Evolutionary conservation across 2,888 invertebrate genomes (phyloP).

Genomic region (Agrotis ipsilon): DNA sequence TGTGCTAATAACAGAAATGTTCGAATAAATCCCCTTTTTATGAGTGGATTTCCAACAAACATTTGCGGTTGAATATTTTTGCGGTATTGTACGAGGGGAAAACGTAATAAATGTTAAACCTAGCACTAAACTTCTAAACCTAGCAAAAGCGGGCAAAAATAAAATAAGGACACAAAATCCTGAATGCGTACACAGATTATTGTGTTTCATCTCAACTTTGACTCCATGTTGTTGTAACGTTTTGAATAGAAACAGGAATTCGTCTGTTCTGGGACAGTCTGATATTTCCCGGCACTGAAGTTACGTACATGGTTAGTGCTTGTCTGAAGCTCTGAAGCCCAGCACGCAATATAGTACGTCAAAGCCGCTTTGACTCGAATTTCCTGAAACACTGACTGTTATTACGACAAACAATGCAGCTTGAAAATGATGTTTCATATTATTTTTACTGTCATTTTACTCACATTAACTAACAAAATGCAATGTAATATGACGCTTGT

Average conservation of each 20-base stretch:
- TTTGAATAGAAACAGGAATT: slow-evolving; percentile 50
- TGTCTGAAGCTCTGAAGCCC: slow-evolving; percentile 4
- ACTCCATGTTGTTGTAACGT: slow-evolving; percentile 36
- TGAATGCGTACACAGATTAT: slow-evolving; percentile 29
- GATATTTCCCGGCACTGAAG: slow-evolving; percentile 31
- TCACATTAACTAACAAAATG: not conserved
- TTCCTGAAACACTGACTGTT: slow-evolving; percentile 6
- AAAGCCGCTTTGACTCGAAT: slow-evolving; percentile 32
- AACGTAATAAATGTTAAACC: slow-evolving; percentile 22
- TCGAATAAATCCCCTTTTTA: slow-evolving; percentile 29
- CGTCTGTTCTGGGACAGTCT: slow-evolving; percentile 23
- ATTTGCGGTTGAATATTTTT: slow-evolving; percentile 31
- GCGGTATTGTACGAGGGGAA: slow-evolving; percentile 14
- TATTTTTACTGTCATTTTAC: not conserved
- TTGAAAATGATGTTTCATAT: not conserved
- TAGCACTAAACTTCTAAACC: slow-evolving; percentile 9
- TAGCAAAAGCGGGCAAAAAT: slow-evolving; percentile 31
- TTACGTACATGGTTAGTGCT: slow-evolving; percentile 13
- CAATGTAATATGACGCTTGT: too few species aligned
- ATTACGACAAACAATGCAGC: not conserved
- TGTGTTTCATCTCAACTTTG: slow-evolving; percentile 49
- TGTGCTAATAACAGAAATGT: slow-evolving; percentile 46
- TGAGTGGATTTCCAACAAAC: slow-evolving; percentile 41
- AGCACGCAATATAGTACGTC: slow-evolving; percentile 5
- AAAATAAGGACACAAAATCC: slow-evolving; percentile 34